Evolutionary conservation across 2,113 vertebrate species (phyloP).

Genomic region (Trinectes maculatus): DNA sequence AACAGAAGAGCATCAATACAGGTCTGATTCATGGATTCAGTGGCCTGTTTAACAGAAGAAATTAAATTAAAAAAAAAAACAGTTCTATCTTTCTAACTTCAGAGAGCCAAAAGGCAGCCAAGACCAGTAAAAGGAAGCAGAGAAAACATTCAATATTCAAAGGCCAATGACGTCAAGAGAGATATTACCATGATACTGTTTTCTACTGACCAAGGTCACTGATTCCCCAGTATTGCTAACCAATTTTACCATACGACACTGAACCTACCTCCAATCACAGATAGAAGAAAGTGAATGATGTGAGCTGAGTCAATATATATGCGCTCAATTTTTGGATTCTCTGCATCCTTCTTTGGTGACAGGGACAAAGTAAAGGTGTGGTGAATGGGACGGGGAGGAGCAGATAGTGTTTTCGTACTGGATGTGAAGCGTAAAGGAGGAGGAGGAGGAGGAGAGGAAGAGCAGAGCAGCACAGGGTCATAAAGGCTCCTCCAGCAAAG

Average conservation of each 20-base stretch:
- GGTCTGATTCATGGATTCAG: conserved; percentile 28
- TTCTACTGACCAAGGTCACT: conserved; percentile 12
- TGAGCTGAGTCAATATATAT: conserved; percentile 33
- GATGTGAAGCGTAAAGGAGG: conserved; percentile 15
- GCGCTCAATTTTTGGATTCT: conserved; percentile 75
- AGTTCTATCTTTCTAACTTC: neutral
- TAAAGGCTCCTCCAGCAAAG: conserved; percentile 44
- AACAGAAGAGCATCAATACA: conserved; percentile 10
- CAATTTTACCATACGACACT: neutral
- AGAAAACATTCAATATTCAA: conserved; percentile 43
- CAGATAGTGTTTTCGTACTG: conserved; percentile 38
- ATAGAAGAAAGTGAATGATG: conserved; percentile 13
- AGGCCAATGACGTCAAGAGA: conserved; percentile 9
- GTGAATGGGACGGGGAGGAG: conserved; percentile 21
- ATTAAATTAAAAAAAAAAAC: conserved; percentile 8
- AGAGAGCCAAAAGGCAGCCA: conserved; percentile 13
- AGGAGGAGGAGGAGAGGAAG: conserved; percentile 37
- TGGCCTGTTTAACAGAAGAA: conserved; percentile 34
- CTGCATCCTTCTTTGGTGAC: conserved; percentile 70
- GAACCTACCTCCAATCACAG: neutral
- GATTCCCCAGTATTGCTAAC: conserved; percentile 40
- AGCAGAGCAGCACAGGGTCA: conserved; percentile 27
- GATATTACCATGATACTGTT: conserved; percentile 8
- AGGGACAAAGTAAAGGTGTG: conserved; percentile 26
- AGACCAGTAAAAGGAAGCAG: conserved; percentile 12